Evolutionary conservation across 1,140 invertebrate genomes (phyloP), one percentile per base, ranked within the genome.

Genomic region (Listronotus oregonensis): DNA sequence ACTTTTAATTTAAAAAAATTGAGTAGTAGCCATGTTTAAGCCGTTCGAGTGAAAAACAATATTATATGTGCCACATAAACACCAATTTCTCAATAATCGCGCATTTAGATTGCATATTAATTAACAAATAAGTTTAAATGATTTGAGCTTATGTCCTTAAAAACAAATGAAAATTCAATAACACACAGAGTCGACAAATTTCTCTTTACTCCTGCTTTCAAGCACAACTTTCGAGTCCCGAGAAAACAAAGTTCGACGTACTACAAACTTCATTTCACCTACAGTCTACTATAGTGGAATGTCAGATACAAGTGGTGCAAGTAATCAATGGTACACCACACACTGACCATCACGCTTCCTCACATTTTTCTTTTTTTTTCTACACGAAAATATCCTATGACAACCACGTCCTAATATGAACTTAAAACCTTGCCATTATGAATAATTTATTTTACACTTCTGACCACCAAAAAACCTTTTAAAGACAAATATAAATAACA

Each of bases 1-100:
- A 68, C 71, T 63, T 61, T 50, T 56, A 66, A 59, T 70, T 71
- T 57, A 52, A 58, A 50, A 61, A 59, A 67, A 61, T 63, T 66
- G 44, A 66, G 42, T 69, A 75, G 74, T 74, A 73, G 74, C 74
- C 74, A 75, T 75, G 72, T 75, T 75, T 74, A 75, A 69, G 64
- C 69, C 55, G 63, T 73, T 67, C 60, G 55, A 68, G 57, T 64
- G 60, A 62, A 71, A 73, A 73, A 73, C 68, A 73, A 71, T 70
- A 57, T 55, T 71, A 70, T 72, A 42, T 68, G 54, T 72, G 66
- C 68, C 71, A 72, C 71, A 72, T 72, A 70, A 71, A 68, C 60
- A 66, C 66, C 52, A 40, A 51, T 52, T 44, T 62, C 55, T 54
- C 21, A 50, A 65, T 50, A 21, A 11, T 21, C 46, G 46, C 31